Base-by-base conservation (phyloP, 1,140 invertebrate species). In the Drosophila ogumai region DNA sequence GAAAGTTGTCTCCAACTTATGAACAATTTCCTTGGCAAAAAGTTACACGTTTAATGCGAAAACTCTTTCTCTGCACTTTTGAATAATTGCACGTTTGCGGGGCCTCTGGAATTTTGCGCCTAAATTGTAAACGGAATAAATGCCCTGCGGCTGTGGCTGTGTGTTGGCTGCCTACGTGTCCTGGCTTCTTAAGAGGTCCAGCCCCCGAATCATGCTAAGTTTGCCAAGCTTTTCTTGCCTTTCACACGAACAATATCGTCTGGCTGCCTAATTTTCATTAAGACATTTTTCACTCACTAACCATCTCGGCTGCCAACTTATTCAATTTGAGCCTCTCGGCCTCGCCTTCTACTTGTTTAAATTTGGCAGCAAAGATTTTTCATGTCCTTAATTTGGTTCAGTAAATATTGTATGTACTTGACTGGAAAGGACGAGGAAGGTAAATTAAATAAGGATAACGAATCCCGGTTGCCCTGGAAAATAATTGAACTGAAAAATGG, bases 21-120 rank as follows among this genome's bases (percentile, higher is more conserved):
- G 84, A 86, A 56, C 52, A 79, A 87, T 82, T 82, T 82, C 58
- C 60, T 32, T 49, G 44, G 12, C 28, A 13, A 41, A 82, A 87
- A 67, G 73, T 79, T 79, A 47, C 75, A 79, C 79, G 72, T 81
- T 76, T 59, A 72, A 73, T 73, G 69, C 46, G 3, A 60, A 64
- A 79, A 80, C 82, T 87, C 64, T 66, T 59, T 76, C 61, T 75
- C 58, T 78, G 79, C 68, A 86, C 82, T 86, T 82, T 82, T 86
- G 82, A 86, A 86, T 86, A 86, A 86, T 86, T 87, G 84, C 79
- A 86, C 82, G 82, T 82, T 59, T 75, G 59, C 19, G 19, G 50
- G 56, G 50, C 59, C 36, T 28, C 3, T 25, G 56, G 56, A 38
- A 55, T 55, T 55, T 55, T 25, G 34, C 19, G 52, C 52, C 61